Evolutionary conservation across 1,140 invertebrate genomes (phyloP).

Genomic region (Trichonephila clavipes): DNA sequence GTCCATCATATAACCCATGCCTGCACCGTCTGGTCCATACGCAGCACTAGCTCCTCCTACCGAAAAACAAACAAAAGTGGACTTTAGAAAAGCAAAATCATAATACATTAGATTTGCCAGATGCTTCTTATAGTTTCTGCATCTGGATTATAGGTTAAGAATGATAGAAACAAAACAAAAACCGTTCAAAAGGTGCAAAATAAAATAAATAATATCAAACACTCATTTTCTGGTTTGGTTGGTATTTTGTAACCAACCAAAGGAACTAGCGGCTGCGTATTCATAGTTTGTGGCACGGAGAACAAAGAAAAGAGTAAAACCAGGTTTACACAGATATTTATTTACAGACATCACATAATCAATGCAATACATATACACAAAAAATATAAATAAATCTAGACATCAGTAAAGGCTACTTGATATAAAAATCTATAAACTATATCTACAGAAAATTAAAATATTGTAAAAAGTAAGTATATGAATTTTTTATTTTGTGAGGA

Average conservation of each 20-base stretch:
- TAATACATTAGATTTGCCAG: constrained; percentile 52
- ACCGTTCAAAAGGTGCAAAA: constrained; percentile 48
- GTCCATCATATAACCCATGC: constrained; percentile 98
- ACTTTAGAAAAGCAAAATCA: constrained; percentile 73
- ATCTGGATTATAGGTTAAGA: background rate
- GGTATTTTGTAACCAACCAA: background rate
- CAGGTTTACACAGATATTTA: background rate
- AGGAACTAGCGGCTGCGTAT: constrained; percentile 71
- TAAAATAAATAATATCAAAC: constrained; percentile 40
- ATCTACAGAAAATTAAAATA: too few species aligned
- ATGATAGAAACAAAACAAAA: constrained; percentile 65
- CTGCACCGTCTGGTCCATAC: constrained; percentile 93
- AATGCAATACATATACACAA: background rate
- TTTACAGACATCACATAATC: background rate
- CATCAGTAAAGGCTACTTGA: too few species aligned
- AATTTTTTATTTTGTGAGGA: too few species aligned
- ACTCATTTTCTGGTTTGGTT: background rate
- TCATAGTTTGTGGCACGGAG: background rate
- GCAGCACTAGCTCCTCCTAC: constrained; percentile 89
- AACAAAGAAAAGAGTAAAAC: background rate
- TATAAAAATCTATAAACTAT: too few species aligned
- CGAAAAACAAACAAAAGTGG: constrained; percentile 66
- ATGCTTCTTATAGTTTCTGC: background rate
- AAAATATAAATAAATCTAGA: too few species aligned
- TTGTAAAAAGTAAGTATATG: too few species aligned